These are phyloP conservation scores for Leptothorax acervorum DNA, from an alignment of 2,888 invertebrate genomes.

Conservation along the genomic window DNA sequence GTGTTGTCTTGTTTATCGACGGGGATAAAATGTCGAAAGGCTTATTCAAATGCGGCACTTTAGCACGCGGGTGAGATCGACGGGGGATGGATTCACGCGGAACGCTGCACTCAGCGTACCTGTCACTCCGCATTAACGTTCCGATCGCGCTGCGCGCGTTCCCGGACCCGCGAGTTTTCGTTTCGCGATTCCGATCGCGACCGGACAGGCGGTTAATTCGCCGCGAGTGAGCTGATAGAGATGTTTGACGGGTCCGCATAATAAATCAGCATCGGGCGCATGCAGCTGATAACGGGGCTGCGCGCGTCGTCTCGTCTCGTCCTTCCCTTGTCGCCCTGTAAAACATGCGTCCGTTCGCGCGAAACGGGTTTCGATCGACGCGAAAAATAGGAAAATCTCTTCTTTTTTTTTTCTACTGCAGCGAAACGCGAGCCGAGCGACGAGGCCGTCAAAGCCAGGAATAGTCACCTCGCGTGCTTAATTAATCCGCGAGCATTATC, in stretches of 20 bases:
- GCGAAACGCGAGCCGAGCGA: conserved; percentile 6
- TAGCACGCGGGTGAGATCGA: conserved; percentile 37
- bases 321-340: conserved; percentile 38
- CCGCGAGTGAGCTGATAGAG: conserved; percentile 57
- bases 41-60: conserved; percentile 53
- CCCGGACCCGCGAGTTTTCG: conserved; percentile 35
- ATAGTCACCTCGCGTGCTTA: conserved; percentile 69
- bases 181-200: conserved; percentile 39
- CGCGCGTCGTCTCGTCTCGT: conserved; percentile 5
- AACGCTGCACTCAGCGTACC: conserved; percentile 41
- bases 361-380: conserved; percentile 67
- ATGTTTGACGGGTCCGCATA: conserved; percentile 67
- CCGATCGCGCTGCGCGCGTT: conserved; percentile 8
- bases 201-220: conserved; percentile 55
- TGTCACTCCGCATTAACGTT: conserved; percentile 47
- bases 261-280: conserved; percentile 67
- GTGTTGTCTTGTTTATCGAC: conserved; percentile 47
- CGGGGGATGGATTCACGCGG: conserved; percentile 25
- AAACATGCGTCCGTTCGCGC: conserved; percentile 48
- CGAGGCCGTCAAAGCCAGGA: conserved; percentile 40
- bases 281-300: conserved; percentile 24
- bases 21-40: conserved; percentile 49
- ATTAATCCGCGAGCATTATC: conserved; percentile 82
- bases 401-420: neutral
- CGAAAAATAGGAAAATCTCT: conserved; percentile 55